phyloP scores from a whole-genome alignment of 2,113 vertebrate genomes.

The Perccottus glenii region DNA sequence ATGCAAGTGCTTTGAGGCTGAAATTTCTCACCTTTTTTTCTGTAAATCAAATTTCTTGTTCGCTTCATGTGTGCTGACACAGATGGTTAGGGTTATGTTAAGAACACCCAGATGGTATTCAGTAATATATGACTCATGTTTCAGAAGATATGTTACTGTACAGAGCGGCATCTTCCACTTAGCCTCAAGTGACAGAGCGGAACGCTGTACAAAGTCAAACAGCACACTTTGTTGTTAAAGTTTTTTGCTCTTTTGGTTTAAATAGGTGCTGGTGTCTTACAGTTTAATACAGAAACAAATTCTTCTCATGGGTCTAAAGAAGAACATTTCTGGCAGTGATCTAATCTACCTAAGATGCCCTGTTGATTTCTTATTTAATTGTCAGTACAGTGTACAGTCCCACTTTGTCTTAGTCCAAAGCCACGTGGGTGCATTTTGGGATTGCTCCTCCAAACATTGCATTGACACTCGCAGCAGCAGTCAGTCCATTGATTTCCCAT shows the following conservation, averaged over 20 bases:
- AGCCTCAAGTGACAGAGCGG: constrained; percentile 20
- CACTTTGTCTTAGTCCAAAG: constrained; percentile 47
- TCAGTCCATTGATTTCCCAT: constrained; percentile 75
- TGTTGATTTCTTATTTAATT: constrained; percentile 50
- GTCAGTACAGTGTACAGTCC: constrained; percentile 20
- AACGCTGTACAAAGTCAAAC: constrained; percentile 28
- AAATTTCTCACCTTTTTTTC: constrained; percentile 21
- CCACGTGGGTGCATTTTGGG: constrained; percentile 52
- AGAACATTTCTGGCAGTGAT: constrained; percentile 42
- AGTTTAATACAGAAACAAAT: constrained; percentile 29
- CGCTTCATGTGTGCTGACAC: constrained; percentile 49
- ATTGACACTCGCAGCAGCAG: constrained; percentile 64
- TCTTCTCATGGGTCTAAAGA: constrained; percentile 32
- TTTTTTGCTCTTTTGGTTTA: constrained; percentile 17
- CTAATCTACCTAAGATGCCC: constrained; percentile 57
- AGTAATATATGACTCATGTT: constrained; percentile 61
- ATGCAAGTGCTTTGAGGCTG: neutral
- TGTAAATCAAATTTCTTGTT: constrained; percentile 41
- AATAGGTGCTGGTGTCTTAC: constrained; percentile 22
- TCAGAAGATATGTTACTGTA: constrained; percentile 46
- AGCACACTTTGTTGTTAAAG: constrained; percentile 25
- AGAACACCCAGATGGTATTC: constrained; percentile 65
- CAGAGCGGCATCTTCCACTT: constrained; percentile 34
- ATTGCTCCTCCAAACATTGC: constrained; percentile 51
- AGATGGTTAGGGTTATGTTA: constrained; percentile 68